Evolutionary conservation across 2,888 invertebrate species (phyloP).

Genomic region (Drosophila tanythrix): DNA sequence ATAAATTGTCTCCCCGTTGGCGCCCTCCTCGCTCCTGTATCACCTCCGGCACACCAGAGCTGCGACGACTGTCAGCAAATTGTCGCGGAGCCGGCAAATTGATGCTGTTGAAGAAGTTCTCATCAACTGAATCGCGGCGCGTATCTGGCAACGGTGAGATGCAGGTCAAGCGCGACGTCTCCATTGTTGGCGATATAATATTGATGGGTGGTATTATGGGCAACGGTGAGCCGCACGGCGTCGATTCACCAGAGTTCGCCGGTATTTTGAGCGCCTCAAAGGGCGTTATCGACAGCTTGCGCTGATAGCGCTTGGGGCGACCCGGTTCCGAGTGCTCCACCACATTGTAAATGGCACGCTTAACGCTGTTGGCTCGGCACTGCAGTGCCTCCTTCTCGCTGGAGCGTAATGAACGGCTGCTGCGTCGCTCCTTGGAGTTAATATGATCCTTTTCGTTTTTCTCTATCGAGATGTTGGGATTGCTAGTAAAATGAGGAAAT

Average conservation of each 20-base stretch:
- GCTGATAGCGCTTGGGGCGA: conserved; percentile 86
- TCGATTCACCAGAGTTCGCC: conserved; percentile 80
- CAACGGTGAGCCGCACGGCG: conserved; percentile 83
- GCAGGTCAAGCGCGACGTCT: conserved; percentile 86
- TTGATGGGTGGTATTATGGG: conserved; percentile 84
- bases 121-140: conserved; percentile 87
- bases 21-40: conserved; percentile 82
- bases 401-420: conserved; percentile 84
- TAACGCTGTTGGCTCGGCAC: conserved; percentile 91
- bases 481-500: conserved; percentile 52
- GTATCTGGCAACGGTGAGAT: conserved; percentile 89
- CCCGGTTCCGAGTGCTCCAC: conserved; percentile 91
- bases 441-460: conserved; percentile 86
- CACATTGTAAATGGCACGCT: conserved; percentile 91
- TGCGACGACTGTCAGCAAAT: conserved; percentile 92
- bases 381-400: conserved; percentile 87
- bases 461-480: conserved; percentile 85
- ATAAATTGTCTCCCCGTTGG: conserved; percentile 71
- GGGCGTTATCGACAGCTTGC: conserved; percentile 84
- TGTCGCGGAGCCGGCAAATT: conserved; percentile 91
- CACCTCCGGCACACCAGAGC: conserved; percentile 86
- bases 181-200: conserved; percentile 84
- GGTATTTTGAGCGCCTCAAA: conserved; percentile 83
- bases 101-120: conserved; percentile 85
- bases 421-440: conserved; percentile 85